Evolutionary conservation across 2,113 vertebrate species (phyloP).

Genomic region (Dicrurus megarhynchus): DNA sequence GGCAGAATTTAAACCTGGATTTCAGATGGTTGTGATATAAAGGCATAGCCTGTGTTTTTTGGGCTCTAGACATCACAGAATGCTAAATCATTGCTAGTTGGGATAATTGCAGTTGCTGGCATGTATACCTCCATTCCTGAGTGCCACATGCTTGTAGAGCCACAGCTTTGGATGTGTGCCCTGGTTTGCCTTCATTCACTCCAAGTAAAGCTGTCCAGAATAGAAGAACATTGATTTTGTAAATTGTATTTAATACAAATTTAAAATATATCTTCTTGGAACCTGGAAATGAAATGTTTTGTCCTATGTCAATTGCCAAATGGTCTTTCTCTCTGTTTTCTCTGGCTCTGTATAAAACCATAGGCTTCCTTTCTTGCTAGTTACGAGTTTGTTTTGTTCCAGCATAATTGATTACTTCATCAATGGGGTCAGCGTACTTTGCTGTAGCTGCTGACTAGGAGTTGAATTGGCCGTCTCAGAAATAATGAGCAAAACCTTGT

Average conservation of each 20-base stretch:
- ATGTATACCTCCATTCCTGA: background rate
- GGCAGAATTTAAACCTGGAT: conserved; percentile 45
- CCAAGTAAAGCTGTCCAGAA: background rate
- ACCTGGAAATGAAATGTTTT: conserved; percentile 11
- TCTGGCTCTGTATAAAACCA: background rate
- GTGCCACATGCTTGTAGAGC: conserved; percentile 22
- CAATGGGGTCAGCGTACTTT: conserved; percentile 43
- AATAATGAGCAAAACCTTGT: conserved; percentile 16
- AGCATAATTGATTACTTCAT: conserved; percentile 62
- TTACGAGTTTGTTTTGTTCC: conserved; percentile 40
- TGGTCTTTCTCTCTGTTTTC: background rate
- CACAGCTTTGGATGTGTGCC: conserved; percentile 14
- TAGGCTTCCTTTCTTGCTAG: conserved; percentile 4
- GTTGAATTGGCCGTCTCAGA: conserved; percentile 7
- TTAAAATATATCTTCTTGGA: conserved; percentile 30
- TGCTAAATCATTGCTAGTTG: conserved; percentile 34
- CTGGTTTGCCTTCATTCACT: conserved; percentile 35
- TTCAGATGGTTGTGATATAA: conserved; percentile 17
- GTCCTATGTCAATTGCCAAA: background rate
- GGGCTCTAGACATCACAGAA: background rate
- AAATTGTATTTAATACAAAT: conserved; percentile 18
- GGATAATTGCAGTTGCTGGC: conserved; percentile 40
- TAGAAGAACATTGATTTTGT: conserved; percentile 2
- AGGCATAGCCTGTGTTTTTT: background rate
- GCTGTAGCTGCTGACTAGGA: conserved; percentile 35